A percentile compares a stretch with the other conserved stretches of the same genome.
Conservation (phyloP, 1,140 invertebrate species). For the Carposina sasakii region DNA sequence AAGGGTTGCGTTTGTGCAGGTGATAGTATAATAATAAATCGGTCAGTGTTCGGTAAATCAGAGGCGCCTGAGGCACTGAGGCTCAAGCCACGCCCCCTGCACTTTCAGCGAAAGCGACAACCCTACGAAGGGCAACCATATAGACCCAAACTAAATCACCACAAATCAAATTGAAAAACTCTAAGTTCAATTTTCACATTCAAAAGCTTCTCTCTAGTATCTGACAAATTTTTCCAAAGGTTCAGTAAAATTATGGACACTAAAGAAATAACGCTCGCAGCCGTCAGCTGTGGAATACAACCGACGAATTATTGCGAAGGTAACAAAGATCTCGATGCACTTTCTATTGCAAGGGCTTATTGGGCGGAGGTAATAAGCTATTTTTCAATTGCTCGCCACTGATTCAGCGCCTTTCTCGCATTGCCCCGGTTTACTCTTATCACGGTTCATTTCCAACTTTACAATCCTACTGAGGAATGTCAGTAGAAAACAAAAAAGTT, state of each 20-base stretch:
- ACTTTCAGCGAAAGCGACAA: conserved; percentile 30
- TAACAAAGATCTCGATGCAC: conserved; percentile 38
- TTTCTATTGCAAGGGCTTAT: conserved; percentile 27
- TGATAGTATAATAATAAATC: conserved; percentile 21
- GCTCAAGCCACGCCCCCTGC: conserved; percentile 8
- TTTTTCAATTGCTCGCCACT: conserved; percentile 36
- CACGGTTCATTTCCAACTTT: too few species aligned
- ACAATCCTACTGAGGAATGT: too few species aligned
- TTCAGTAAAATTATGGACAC: conserved; percentile 3
- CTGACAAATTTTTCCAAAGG: too few species aligned
- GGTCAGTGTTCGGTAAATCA: conserved; percentile 19
- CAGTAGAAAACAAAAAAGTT: too few species aligned
- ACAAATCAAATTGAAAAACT: too few species aligned
- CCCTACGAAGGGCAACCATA: conserved; percentile 19
- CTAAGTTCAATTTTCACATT: too few species aligned
- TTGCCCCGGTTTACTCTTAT: too few species aligned
- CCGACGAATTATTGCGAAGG: conserved; percentile 30
- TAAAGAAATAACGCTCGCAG: conserved; percentile 9
- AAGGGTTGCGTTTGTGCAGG: conserved; percentile 10
- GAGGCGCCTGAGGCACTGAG: conserved; percentile 10
- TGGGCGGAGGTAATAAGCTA: conserved; percentile 34
- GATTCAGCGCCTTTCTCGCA: conserved; percentile 23
- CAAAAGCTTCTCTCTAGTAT: too few species aligned
- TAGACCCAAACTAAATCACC: too few species aligned
- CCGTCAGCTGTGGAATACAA: conserved; percentile 24